A percentile compares a stretch with the other conserved stretches of the same genome.
Conservation (phyloP, 2,888 invertebrate species). For the Therioaphis trifolii region DNA sequence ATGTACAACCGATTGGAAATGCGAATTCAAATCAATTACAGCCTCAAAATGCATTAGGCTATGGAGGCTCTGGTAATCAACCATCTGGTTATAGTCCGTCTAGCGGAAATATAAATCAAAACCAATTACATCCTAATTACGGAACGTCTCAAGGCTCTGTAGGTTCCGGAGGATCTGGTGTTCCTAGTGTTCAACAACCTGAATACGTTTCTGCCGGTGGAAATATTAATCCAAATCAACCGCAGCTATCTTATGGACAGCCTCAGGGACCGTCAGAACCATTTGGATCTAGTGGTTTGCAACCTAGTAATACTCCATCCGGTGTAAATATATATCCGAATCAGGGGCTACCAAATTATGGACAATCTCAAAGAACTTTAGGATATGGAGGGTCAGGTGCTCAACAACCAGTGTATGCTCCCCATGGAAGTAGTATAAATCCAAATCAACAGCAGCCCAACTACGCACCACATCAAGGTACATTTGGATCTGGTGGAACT, state of each 20-base stretch:
- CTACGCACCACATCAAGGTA: no score
- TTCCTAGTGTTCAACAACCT: slow-evolving; percentile 24
- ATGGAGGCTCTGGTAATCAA: background rate
- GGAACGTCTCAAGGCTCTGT: slow-evolving; percentile 31
- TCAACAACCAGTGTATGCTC: slow-evolving; percentile 20
- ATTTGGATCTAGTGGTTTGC: background rate
- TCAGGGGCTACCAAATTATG: slow-evolving; percentile 13
- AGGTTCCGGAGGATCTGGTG: background rate
- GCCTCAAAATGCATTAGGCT: slow-evolving; percentile 10
- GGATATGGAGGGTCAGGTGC: background rate
- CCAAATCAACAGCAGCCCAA: no score
- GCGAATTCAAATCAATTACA: background rate
- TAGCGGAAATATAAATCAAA: background rate
- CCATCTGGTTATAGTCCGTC: slow-evolving; percentile 1
- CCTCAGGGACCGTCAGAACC: slow-evolving; percentile 21
- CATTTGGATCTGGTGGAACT: no score
- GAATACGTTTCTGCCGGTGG: background rate
- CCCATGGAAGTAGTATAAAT: background rate
- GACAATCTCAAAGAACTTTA: slow-evolving; percentile 19
- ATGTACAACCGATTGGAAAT: background rate
- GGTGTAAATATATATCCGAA: background rate
- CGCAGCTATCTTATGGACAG: slow-evolving; percentile 11
- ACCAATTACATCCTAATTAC: background rate
- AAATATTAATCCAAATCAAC: background rate
- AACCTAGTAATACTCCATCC: background rate